These are phyloP conservation scores for Diabrotica undecimpunctata DNA, from an alignment of 1,140 invertebrate genomes.

Conservation along the genomic window DNA sequence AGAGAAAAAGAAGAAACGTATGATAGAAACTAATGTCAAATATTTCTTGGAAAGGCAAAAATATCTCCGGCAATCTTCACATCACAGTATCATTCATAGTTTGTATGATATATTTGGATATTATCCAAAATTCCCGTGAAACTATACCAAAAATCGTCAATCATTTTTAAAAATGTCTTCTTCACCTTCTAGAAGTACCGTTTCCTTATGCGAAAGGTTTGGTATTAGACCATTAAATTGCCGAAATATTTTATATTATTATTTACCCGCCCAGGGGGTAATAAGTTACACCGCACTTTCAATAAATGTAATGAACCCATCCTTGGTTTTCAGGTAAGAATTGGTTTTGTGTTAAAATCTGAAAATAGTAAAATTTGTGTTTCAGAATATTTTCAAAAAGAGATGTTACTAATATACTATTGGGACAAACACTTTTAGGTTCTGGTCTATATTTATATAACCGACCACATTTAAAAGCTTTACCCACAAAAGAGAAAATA, in stretches of 20 bases:
- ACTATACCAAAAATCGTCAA: no score
- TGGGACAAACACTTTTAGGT: constrained; percentile 56
- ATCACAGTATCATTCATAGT: no score
- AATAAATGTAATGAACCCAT: constrained; percentile 66
- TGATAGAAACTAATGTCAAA: no score
- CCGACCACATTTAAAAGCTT: constrained; percentile 55
- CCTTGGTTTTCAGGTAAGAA: constrained; percentile 54
- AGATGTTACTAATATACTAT: constrained; percentile 58
- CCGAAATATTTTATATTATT: constrained; percentile 59
- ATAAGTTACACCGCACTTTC: constrained; percentile 59
- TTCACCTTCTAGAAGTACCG: constrained; percentile 8
- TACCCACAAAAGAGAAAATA: constrained; percentile 47
- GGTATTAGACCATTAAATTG: constrained; percentile 57
- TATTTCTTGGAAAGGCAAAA: no score
- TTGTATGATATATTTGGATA: no score
- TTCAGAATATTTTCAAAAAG: constrained; percentile 57
- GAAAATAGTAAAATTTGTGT: constrained; percentile 21
- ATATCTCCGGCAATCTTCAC: no score
- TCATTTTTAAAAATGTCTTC: constrained; percentile 13
- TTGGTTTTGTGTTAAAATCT: constrained; percentile 5
- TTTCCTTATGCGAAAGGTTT: constrained; percentile 46
- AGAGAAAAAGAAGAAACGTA: no score
- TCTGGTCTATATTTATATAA: constrained; percentile 62
- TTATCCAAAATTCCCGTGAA: no score
- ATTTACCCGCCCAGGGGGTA: constrained; percentile 59